phyloP scores from a whole-genome alignment of 1,140 invertebrate genomes.

The Rhopalosiphum maidis region DNA sequence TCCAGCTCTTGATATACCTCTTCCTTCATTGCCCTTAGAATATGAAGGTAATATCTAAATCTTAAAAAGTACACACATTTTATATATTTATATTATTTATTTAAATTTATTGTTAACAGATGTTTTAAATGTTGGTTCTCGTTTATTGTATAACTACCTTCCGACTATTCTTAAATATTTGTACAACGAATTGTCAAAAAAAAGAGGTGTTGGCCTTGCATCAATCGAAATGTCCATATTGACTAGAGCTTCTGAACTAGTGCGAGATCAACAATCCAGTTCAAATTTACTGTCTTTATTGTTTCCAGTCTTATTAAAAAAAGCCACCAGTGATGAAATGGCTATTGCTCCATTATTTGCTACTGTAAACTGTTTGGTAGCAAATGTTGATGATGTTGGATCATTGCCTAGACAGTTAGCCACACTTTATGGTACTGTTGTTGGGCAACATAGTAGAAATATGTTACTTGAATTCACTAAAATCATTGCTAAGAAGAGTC shows the following conservation, averaged over 20 bases:
- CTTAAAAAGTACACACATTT: not conserved
- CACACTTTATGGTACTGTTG: constrained; percentile 71
- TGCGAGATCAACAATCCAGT: constrained; percentile 53
- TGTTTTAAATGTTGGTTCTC: constrained; percentile 51
- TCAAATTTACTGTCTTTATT: constrained; percentile 71
- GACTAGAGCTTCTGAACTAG: constrained; percentile 47
- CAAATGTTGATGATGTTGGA: constrained; percentile 71
- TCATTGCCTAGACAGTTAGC: constrained; percentile 72
- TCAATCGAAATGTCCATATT: constrained; percentile 56
- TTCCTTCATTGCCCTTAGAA: constrained; percentile 29
- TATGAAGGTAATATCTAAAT: constrained; percentile 32
- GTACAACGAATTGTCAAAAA: constrained; percentile 49
- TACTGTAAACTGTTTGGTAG: constrained; percentile 77
- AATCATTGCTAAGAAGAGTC: constrained; percentile 41
- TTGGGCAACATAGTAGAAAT: constrained; percentile 69
- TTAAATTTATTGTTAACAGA: constrained; percentile 5
- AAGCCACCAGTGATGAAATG: constrained; percentile 68
- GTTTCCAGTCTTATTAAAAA: constrained; percentile 76
- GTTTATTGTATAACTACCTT: constrained; percentile 43
- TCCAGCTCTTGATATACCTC: constrained; percentile 35
- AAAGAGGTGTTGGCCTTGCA: constrained; percentile 29
- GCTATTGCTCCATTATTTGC: constrained; percentile 71
- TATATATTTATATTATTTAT: not conserved
- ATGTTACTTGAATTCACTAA: constrained; percentile 58
- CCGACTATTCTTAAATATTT: constrained; percentile 51